Conservation (phyloP, 2,113 vertebrate genomes). For the Podilymbus podiceps region DNA sequence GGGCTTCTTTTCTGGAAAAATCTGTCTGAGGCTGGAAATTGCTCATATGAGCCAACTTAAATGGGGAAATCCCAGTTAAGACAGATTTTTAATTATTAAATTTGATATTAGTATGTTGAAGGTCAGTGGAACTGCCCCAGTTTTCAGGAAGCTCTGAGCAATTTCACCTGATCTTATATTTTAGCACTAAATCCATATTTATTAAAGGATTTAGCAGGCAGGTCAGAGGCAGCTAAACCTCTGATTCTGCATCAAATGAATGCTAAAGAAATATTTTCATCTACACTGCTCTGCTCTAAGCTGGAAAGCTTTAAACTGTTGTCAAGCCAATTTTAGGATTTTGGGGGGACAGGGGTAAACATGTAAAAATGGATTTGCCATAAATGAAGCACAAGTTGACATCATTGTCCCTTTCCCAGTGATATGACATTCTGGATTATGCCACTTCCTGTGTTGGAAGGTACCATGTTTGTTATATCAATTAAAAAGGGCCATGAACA, state of each 20-base stretch:
- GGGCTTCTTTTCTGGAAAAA: background rate
- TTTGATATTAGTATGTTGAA: conserved; percentile 34
- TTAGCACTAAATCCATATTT: conserved; percentile 56
- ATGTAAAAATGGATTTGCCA: conserved; percentile 23
- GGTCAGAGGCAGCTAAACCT: conserved; percentile 28
- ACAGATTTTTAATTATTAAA: conserved; percentile 55
- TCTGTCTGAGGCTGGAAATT: background rate
- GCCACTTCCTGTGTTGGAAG: background rate
- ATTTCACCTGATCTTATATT: conserved; percentile 46
- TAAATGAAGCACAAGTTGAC: conserved; percentile 36
- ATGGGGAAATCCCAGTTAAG: conserved; percentile 22
- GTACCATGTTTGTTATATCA: background rate
- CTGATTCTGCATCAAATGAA: conserved; percentile 26
- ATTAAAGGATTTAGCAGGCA: conserved; percentile 52
- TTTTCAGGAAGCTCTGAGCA: conserved; percentile 42
- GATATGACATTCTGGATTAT: background rate
- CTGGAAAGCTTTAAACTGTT: background rate
- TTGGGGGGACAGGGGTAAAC: background rate
- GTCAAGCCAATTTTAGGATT: conserved; percentile 28
- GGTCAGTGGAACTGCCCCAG: conserved; percentile 26
- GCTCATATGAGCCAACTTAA: background rate
- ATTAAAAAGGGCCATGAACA: background rate
- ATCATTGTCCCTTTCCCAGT: conserved; percentile 30
- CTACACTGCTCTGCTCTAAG: background rate
- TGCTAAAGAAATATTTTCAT: conserved; percentile 24